Percentiles rank a stretch among this genome's conserved stretches.
Evolutionary conservation across 2,797 vertebrate genomes (phyloP).

Genomic region (Helostoma temminkii): DNA sequence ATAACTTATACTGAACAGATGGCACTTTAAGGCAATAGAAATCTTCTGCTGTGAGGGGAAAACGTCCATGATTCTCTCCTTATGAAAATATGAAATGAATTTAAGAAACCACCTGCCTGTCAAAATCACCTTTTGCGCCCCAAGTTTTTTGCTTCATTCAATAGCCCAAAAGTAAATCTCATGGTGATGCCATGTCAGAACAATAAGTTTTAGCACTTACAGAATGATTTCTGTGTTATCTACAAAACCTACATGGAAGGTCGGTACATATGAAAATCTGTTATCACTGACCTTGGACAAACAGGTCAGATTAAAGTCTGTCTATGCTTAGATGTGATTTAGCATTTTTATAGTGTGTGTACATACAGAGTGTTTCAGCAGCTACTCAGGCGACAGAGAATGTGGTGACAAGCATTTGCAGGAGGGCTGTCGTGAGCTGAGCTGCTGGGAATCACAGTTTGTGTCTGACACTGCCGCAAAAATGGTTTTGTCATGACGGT

Average conservation of each 20-base stretch:
- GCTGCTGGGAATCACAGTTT: slow-evolving; percentile 53
- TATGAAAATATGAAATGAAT: not conserved
- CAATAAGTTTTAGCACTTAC: not conserved
- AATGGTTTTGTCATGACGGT: slow-evolving; percentile 50
- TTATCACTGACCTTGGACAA: slow-evolving; percentile 1
- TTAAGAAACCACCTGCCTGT: slow-evolving; percentile 1
- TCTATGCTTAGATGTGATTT: slow-evolving; percentile 4
- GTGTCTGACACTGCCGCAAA: slow-evolving; percentile 52
- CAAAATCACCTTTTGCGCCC: slow-evolving; percentile 28
- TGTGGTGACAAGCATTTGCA: slow-evolving; percentile 34
- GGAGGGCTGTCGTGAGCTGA: slow-evolving; percentile 20
- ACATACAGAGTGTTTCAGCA: slow-evolving; percentile 21
- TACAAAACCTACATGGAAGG: not conserved
- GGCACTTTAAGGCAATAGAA: slow-evolving; percentile 9
- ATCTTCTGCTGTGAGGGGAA: not conserved
- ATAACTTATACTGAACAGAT: not conserved
- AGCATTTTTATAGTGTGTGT: slow-evolving; percentile 8
- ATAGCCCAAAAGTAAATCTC: not conserved
- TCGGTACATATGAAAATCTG: not conserved
- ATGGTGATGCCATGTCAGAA: not conserved
- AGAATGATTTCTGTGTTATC: not conserved
- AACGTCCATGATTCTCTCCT: slow-evolving; percentile 1
- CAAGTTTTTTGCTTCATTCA: slow-evolving; percentile 17
- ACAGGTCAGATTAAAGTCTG: not conserved
- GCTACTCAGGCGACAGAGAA: slow-evolving; percentile 25